Evolutionary conservation across 2,888 invertebrate genomes (phyloP).

Genomic region (Morpho achilles): DNA sequence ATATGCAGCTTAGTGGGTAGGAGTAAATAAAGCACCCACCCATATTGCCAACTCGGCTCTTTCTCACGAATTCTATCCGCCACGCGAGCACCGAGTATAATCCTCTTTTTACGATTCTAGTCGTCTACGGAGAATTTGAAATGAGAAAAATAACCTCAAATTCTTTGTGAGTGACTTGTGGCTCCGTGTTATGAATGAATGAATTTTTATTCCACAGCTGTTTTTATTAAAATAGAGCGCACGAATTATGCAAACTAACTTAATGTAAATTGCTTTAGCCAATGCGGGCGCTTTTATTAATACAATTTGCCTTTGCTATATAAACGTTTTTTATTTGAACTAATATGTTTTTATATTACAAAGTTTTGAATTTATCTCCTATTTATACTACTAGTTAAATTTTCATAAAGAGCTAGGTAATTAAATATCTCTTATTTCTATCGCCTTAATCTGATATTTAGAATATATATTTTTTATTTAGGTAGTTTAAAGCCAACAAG

Average conservation of each 20-base stretch:
- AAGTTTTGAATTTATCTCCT: too few species aligned
- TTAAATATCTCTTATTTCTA: too few species aligned
- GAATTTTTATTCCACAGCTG: slow-evolving; percentile 37
- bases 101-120: slow-evolving; percentile 78
- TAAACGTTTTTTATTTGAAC: slow-evolving; percentile 2
- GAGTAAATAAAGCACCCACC: slow-evolving; percentile 68
- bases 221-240: slow-evolving; percentile 26
- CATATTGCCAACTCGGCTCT: slow-evolving; percentile 72
- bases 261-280: slow-evolving; percentile 27
- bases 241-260: slow-evolving; percentile 27
- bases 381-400: too few species aligned
- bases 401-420: too few species aligned
- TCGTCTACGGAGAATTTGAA: slow-evolving; percentile 71
- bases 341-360: too few species aligned
- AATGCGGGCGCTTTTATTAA: slow-evolving; percentile 19
- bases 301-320: slow-evolving; percentile 15
- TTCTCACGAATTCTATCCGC: slow-evolving; percentile 69
- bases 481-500: too few species aligned
- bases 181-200: slow-evolving; percentile 60
- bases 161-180: slow-evolving; percentile 57
- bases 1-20: slow-evolving; percentile 76
- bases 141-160: slow-evolving; percentile 73
- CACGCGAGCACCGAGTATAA: slow-evolving; percentile 64
- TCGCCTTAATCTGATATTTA: too few species aligned
- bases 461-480: too few species aligned